A percentile compares a stretch with the other conserved stretches of the same genome.
These are phyloP conservation scores for Thaumatotibia leucotreta DNA, from an alignment of 1,140 invertebrate genomes.

Conservation along the genomic window DNA sequence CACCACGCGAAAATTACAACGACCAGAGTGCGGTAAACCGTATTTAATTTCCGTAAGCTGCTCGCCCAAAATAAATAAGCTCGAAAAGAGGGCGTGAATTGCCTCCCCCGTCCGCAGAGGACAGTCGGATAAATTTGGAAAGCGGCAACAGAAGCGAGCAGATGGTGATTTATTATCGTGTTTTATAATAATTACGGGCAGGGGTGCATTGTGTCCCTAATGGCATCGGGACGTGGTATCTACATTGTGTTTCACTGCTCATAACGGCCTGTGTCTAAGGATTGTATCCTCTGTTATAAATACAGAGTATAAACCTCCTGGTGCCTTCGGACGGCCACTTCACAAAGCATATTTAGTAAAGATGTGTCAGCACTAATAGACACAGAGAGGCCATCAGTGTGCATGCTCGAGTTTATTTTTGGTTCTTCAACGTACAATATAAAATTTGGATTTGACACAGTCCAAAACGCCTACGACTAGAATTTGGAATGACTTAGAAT, in stretches of 20 bases:
- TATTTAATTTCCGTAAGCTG: conserved; percentile 61
- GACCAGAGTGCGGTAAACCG: conserved; percentile 35
- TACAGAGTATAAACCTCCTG: background rate
- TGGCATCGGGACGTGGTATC: conserved; percentile 29
- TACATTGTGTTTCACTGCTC: conserved; percentile 29
- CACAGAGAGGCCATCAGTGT: too few relatives aligned
- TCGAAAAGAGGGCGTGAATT: conserved; percentile 49
- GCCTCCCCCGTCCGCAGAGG: conserved; percentile 34
- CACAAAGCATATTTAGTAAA: background rate
- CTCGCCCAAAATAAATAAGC: conserved; percentile 62
- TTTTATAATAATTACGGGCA: conserved; percentile 67
- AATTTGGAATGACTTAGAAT: too few relatives aligned
- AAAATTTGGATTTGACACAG: too few relatives aligned
- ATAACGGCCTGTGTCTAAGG: conserved; percentile 26
- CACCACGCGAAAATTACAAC: conserved; percentile 33
- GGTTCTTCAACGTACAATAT: too few relatives aligned
- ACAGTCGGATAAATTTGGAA: conserved; percentile 58
- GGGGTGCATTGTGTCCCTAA: conserved; percentile 44
- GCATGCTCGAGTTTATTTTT: too few relatives aligned
- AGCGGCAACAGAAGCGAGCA: conserved; percentile 58
- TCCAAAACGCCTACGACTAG: too few relatives aligned
- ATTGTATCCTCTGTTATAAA: background rate
- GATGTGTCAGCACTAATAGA: too few relatives aligned
- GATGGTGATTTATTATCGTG: conserved; percentile 70
- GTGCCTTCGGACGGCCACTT: background rate